These are phyloP conservation scores for Tupiocoris notatus DNA, from an alignment of 2,888 invertebrate species.

Conservation along the genomic window DNA sequence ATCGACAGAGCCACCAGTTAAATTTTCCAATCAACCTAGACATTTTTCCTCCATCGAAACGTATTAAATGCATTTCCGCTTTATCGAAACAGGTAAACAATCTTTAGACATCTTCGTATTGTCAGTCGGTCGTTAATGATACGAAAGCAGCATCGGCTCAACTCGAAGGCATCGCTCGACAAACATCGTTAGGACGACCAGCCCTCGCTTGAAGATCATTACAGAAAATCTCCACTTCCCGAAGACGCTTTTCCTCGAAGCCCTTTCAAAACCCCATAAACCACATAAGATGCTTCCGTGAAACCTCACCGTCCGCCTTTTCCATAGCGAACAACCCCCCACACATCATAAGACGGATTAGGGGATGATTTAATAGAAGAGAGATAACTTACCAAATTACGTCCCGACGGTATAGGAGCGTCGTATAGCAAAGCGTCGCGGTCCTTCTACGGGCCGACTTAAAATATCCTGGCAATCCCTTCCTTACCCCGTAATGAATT, in stretches of 20 bases:
- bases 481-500: constrained; percentile 33
- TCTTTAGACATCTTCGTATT: no score
- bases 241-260: constrained; percentile 22
- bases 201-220: constrained; percentile 20
- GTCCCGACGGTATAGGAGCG: background rate
- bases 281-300: constrained; percentile 32
- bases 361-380: constrained; percentile 36
- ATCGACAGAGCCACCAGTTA: no score
- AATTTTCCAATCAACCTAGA: no score
- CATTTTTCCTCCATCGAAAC: no score
- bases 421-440: background rate
- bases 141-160: background rate
- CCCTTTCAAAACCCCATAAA: constrained; percentile 9
- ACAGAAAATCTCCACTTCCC: constrained; percentile 38
- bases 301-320: background rate
- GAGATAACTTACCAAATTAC: constrained; percentile 42
- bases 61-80: no score
- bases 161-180: background rate
- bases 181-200: constrained; percentile 19
- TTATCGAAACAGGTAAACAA: no score
- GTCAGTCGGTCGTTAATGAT: background rate
- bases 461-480: constrained; percentile 27
- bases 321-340: background rate
- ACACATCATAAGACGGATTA: constrained; percentile 42
- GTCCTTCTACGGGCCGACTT: constrained; percentile 15